Conservation (phyloP, 2,113 vertebrate species). For the Lophochroa leadbeateri region DNA sequence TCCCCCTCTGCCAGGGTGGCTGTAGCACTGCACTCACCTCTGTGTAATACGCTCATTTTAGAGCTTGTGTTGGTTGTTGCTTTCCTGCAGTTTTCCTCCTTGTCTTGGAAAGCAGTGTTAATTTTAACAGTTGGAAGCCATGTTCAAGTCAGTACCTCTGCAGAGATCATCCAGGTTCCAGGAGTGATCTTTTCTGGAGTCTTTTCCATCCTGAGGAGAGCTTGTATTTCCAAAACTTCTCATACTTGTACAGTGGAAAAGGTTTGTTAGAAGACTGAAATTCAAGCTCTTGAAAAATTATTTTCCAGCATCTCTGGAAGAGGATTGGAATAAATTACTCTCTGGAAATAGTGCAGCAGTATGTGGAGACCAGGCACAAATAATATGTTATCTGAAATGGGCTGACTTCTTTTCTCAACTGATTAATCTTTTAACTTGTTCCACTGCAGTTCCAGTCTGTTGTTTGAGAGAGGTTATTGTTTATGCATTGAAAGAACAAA, state of each 20-base stretch:
- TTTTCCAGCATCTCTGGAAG: background rate
- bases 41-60: background rate
- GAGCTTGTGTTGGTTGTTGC: background rate
- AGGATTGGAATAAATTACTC: background rate
- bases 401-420: background rate
- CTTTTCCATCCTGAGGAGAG: background rate
- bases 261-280: background rate
- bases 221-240: background rate
- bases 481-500: background rate
- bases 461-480: constrained; percentile 8
- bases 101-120: background rate
- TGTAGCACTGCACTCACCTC: background rate
- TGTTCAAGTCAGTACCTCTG: background rate
- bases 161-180: background rate
- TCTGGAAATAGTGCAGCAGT: background rate
- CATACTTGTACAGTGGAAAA: background rate
- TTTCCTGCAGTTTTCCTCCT: background rate
- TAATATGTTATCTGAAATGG: constrained; percentile 13
- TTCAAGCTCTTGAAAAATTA: background rate
- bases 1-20: background rate
- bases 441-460: background rate
- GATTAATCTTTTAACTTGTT: constrained; percentile 22
- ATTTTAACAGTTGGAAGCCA: background rate
- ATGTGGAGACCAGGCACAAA: background rate
- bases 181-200: background rate